Evolutionary conservation across 2,888 invertebrate genomes (phyloP).

Genomic region (Digitonthophagus gazella): DNA sequence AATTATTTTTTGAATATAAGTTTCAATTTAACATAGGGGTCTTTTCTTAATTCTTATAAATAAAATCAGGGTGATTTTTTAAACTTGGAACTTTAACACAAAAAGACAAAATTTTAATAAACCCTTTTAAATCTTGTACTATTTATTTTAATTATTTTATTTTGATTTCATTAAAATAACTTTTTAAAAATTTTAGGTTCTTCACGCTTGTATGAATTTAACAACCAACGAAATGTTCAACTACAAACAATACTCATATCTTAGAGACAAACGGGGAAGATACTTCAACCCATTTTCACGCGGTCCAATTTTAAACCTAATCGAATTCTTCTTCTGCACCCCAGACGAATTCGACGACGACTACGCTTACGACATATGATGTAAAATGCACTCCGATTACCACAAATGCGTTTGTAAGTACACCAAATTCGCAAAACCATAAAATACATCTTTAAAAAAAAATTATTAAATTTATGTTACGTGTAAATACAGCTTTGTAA

Average conservation of each 20-base stretch:
- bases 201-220: conserved; percentile 89
- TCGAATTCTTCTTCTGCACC: conserved; percentile 87
- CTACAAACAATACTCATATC: conserved; percentile 85
- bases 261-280: conserved; percentile 83
- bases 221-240: conserved; percentile 96
- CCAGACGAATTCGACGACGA: conserved; percentile 78
- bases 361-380: conserved; percentile 48
- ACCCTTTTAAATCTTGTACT: too few species aligned
- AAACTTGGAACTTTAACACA: too few species aligned
- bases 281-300: conserved; percentile 92
- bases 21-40: too few species aligned
- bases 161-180: background rate
- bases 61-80: too few species aligned
- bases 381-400: conserved; percentile 14
- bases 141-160: background rate
- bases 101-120: background rate
- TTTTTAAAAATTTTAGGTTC: conserved; percentile 61
- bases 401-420: conserved; percentile 11
- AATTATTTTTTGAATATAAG: too few species aligned
- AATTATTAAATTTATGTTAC: background rate
- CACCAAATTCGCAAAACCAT: conserved; percentile 1
- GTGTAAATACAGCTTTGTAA: conserved; percentile 6
- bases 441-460: conserved; percentile 8
- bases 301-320: conserved; percentile 79
- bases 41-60: too few species aligned